Percentiles rank a stretch among this genome's conserved stretches.
Evolutionary conservation across 2,888 invertebrate species (phyloP).

Genomic region (Anticlea derivata): DNA sequence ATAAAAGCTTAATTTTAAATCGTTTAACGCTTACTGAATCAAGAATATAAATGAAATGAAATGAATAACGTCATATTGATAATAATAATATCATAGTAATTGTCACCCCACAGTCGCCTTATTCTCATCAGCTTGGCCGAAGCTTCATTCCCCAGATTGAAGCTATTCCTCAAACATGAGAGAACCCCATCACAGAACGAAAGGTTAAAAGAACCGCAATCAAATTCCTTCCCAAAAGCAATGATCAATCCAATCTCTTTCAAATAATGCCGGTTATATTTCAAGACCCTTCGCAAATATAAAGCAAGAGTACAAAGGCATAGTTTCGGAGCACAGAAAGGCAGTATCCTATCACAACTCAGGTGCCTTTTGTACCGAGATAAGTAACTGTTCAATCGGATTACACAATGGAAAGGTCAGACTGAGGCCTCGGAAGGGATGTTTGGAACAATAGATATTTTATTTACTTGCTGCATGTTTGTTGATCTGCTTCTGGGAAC

Average conservation of each 20-base stretch:
- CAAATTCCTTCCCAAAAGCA: conserved; percentile 14
- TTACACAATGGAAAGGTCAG: conserved; percentile 42
- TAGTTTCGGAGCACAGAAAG: conserved; percentile 26
- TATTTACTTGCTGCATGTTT: conserved; percentile 30
- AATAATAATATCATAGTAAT: too few relatives aligned
- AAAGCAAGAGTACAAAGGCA: conserved; percentile 32
- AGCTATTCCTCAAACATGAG: neutral
- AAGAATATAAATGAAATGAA: too few relatives aligned
- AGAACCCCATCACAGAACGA: neutral
- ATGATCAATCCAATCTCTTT: conserved; percentile 23
- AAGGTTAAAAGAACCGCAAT: conserved; percentile 11
- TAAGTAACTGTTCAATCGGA: conserved; percentile 45
- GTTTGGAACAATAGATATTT: conserved; percentile 37
- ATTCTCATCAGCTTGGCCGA: too few relatives aligned
- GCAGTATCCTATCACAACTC: conserved; percentile 36
- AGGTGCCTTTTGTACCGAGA: conserved; percentile 40
- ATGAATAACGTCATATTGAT: too few relatives aligned
- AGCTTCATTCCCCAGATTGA: neutral
- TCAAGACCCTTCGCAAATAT: conserved; percentile 27
- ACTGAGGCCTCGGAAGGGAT: conserved; percentile 29
- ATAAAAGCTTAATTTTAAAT: too few relatives aligned
- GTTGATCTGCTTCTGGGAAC: neutral
- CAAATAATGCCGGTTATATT: conserved; percentile 21
- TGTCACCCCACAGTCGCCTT: too few relatives aligned
- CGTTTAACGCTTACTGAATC: too few relatives aligned